Percentiles rank a stretch among this genome's conserved stretches.
These are phyloP conservation scores for Apodemus agrarius DNA, from an alignment of 2,797 vertebrate genomes.

Conservation along the genomic window DNA sequence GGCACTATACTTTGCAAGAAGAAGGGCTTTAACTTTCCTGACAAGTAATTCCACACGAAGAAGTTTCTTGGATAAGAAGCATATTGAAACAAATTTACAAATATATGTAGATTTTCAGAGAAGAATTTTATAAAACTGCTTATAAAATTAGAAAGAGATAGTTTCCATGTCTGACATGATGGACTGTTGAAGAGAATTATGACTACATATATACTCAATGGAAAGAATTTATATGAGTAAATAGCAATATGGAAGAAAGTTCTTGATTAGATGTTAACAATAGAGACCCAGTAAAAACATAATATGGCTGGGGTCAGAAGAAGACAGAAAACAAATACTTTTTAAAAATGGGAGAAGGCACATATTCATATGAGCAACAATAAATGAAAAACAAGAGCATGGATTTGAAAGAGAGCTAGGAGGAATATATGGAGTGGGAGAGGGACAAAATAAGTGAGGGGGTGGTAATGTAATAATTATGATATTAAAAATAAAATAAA, in stretches of 20 bases:
- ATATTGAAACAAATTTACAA: background rate
- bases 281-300: background rate
- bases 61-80: background rate
- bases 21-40: background rate
- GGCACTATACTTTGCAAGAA: background rate
- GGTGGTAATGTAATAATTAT: background rate
- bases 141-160: background rate
- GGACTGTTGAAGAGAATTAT: background rate
- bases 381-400: background rate
- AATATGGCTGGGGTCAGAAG: background rate
- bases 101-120: background rate
- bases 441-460: rapidly evolving
- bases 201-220: background rate
- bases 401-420: background rate
- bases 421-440: background rate
- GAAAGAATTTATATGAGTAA: background rate
- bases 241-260: background rate
- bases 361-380: background rate
- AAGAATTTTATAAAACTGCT: background rate
- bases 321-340: background rate
- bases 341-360: background rate
- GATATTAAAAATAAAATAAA: background rate
- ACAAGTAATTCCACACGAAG: background rate
- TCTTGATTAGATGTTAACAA: background rate
- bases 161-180: background rate